phyloP scores from a whole-genome alignment of 2,888 invertebrate genomes.

The Chouioia cunea region DNA sequence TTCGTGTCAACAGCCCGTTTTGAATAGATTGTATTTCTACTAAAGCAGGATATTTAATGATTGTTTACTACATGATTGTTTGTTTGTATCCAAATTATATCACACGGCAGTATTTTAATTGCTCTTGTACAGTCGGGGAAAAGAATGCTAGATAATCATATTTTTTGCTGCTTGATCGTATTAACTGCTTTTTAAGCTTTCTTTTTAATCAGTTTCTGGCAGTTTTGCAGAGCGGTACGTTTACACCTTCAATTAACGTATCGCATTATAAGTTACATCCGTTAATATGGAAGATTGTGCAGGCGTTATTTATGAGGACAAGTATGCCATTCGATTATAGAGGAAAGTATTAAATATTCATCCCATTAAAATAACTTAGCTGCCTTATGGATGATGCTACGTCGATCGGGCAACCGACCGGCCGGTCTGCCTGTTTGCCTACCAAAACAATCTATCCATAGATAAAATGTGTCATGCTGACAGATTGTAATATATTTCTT shows the following conservation, averaged over 20 bases:
- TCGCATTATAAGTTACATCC: conserved; percentile 39
- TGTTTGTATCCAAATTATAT: too few species aligned
- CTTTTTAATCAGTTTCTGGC: conserved; percentile 3
- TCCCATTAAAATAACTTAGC: conserved; percentile 29
- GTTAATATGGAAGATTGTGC: conserved; percentile 41
- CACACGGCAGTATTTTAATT: too few species aligned
- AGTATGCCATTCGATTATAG: conserved; percentile 34
- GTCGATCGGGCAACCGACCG: not conserved
- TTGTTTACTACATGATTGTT: too few species aligned
- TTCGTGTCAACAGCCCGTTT: too few species aligned
- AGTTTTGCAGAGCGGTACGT: conserved; percentile 20
- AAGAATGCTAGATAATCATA: too few species aligned
- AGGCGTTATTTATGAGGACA: conserved; percentile 37
- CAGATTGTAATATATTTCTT: conserved; percentile 35
- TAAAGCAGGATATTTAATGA: too few species aligned
- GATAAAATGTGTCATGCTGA: conserved; percentile 32
- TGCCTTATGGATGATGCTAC: too few species aligned
- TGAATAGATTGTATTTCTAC: too few species aligned
- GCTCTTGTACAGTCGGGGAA: too few species aligned
- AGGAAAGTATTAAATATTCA: conserved; percentile 41
- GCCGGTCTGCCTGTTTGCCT: not conserved
- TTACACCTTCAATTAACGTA: conserved; percentile 40
- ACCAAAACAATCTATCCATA: not conserved
- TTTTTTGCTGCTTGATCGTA: too few species aligned
- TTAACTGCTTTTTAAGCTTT: not conserved